Conservation (phyloP, 2,113 vertebrate species). For the Erpornis zantholeuca region DNA sequence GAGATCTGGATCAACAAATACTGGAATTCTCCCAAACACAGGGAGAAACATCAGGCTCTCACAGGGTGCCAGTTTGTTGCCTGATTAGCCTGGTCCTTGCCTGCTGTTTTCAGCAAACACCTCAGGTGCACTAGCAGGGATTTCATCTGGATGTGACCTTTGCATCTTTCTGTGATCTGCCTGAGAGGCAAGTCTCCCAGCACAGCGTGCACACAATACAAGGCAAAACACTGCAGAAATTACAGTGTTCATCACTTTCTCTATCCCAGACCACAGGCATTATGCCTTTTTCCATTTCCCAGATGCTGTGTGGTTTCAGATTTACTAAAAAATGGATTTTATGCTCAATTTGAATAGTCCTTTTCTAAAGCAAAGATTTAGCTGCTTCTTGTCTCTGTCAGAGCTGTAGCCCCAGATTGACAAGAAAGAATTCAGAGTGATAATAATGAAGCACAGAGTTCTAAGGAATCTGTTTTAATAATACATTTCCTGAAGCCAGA, state of each 20-base stretch:
- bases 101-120: not conserved
- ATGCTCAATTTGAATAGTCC: not conserved
- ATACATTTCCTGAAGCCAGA: not conserved
- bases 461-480: not conserved
- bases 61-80: not conserved
- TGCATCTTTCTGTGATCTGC: not conserved
- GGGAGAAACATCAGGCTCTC: not conserved
- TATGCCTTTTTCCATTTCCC: not conserved
- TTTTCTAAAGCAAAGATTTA: not conserved
- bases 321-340: not conserved
- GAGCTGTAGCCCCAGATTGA: not conserved
- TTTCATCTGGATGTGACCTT: slow-evolving; percentile 31
- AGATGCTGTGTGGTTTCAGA: not conserved
- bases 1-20: not conserved
- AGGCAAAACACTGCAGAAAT: not conserved
- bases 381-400: not conserved
- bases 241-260: not conserved
- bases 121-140: not conserved
- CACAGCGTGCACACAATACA: not conserved
- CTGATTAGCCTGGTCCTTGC: not conserved
- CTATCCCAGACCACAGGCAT: not conserved
- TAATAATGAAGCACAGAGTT: not conserved
- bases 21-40: not conserved
- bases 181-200: not conserved
- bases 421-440: not conserved